Conservation (phyloP, 1,140 invertebrate species). For the Apis dorsata region DNA sequence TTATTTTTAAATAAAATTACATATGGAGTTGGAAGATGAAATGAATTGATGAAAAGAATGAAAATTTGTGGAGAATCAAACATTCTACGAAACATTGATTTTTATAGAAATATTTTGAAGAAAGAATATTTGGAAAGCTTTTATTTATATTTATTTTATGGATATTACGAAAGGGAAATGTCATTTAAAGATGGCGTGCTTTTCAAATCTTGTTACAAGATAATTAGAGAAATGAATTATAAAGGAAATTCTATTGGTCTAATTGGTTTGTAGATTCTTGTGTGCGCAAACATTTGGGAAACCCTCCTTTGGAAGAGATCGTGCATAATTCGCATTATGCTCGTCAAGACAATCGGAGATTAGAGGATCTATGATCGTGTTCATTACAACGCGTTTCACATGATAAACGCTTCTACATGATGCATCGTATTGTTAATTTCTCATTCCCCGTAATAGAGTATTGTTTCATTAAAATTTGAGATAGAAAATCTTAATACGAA, state of each 20-base stretch:
- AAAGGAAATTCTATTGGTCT: not conserved
- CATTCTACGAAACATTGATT: too few relatives aligned
- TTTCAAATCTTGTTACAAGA: too few relatives aligned
- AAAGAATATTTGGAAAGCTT: too few relatives aligned
- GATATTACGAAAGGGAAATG: too few relatives aligned
- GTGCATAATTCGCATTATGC: constrained; percentile 51
- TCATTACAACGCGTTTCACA: constrained; percentile 44
- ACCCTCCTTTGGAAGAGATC: constrained; percentile 40
- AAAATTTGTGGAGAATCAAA: too few relatives aligned
- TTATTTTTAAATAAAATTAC: too few relatives aligned
- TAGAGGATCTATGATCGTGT: constrained; percentile 48
- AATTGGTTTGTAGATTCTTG: not conserved
- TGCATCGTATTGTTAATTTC: constrained; percentile 51
- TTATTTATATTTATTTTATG: not conserved
- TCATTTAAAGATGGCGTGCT: too few relatives aligned
- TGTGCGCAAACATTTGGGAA: constrained; percentile 13
- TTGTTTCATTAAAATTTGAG: not conserved
- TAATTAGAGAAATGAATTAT: not conserved
- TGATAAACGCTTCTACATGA: constrained; percentile 42
- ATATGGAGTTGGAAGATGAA: too few relatives aligned
- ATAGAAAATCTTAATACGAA: too few relatives aligned
- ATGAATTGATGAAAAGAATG: too few relatives aligned
- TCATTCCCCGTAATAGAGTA: not conserved
- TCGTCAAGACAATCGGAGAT: constrained; percentile 51
- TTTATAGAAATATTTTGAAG: too few relatives aligned